phyloP scores from a whole-genome alignment of 2,888 invertebrate species.

The Drosophila niveifrons region DNA sequence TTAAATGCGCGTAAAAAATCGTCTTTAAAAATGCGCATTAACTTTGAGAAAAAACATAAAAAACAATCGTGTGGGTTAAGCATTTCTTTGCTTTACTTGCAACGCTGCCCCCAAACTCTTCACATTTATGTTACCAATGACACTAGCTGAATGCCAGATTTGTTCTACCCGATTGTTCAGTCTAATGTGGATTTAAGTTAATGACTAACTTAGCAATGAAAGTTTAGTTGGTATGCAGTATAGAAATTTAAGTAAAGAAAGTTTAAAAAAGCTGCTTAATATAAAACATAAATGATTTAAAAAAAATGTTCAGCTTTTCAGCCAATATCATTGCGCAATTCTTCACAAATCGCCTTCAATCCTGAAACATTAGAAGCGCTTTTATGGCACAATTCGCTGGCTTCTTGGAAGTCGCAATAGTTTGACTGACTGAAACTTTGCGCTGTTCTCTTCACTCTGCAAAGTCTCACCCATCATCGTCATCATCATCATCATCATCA shows the following conservation, averaged over 20 bases:
- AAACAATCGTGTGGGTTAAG: conserved; percentile 47
- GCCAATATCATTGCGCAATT: conserved; percentile 39
- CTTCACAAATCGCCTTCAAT: conserved; percentile 13
- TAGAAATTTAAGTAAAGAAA: no score
- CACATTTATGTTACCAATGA: conserved; percentile 20
- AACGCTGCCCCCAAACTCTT: conserved; percentile 26
- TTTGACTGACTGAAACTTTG: conserved; percentile 9
- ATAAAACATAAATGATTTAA: no score
- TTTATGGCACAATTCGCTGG: conserved; percentile 46
- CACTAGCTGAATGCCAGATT: conserved; percentile 33
- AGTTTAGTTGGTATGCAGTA: no score
- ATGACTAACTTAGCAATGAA: no score
- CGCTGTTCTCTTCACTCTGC: conserved; percentile 10
- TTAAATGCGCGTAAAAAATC: conserved; percentile 69
- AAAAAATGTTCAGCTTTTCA: not conserved
- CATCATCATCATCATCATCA: conserved; percentile 34
- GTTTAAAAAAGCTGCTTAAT: no score
- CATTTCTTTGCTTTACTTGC: conserved; percentile 29
- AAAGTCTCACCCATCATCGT: conserved; percentile 15
- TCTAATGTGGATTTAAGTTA: not conserved
- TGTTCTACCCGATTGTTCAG: not conserved
- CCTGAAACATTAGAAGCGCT: conserved; percentile 44
- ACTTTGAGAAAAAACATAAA: conserved; percentile 56
- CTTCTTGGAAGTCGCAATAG: conserved; percentile 48
- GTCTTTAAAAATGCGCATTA: conserved; percentile 73